A percentile compares a stretch with the other conserved stretches of the same genome.
phyloP scores from a whole-genome alignment of 2,888 invertebrate species.

The Melipona bicolor region DNA sequence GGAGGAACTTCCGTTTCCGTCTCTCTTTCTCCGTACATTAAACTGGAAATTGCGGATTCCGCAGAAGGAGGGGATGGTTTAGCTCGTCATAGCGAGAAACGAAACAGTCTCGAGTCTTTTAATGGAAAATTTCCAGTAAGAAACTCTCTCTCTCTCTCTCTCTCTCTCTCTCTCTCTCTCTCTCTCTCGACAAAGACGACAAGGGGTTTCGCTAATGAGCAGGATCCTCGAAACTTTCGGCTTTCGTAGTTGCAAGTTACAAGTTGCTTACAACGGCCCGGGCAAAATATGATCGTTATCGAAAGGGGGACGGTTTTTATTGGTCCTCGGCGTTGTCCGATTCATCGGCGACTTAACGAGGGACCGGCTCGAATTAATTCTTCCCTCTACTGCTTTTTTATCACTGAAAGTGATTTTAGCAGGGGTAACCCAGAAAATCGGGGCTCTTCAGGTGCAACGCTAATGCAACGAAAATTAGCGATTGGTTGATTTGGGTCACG shows the following conservation, averaged over 20 bases:
- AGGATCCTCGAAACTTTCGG: slow-evolving; percentile 39
- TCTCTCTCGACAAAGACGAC: slow-evolving; percentile 7
- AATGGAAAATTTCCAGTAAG: slow-evolving; percentile 42
- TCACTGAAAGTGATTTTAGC: too few species aligned
- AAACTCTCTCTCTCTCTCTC: slow-evolving; percentile 13
- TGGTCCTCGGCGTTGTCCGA: slow-evolving; percentile 21
- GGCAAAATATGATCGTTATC: slow-evolving; percentile 45
- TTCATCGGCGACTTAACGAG: slow-evolving; percentile 29
- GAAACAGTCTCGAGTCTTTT: slow-evolving; percentile 44
- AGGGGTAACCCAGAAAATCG: too few species aligned
- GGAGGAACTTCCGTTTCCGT: not conserved
- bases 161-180: not conserved
- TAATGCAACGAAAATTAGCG: too few species aligned
- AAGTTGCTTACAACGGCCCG: slow-evolving; percentile 38
- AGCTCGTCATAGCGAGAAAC: not conserved
- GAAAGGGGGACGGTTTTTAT: slow-evolving; percentile 13
- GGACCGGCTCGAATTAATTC: slow-evolving; percentile 10
- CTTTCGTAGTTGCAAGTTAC: slow-evolving; percentile 3
- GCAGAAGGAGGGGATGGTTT: not conserved
- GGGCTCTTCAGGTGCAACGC: too few species aligned
- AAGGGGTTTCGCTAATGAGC: slow-evolving; percentile 50
- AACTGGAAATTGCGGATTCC: not conserved
- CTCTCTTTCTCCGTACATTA: not conserved
- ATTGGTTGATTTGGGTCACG: too few species aligned
- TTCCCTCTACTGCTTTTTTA: not conserved